Conservation (phyloP, 2,888 invertebrate genomes). For the Eilema griseolum region DNA sequence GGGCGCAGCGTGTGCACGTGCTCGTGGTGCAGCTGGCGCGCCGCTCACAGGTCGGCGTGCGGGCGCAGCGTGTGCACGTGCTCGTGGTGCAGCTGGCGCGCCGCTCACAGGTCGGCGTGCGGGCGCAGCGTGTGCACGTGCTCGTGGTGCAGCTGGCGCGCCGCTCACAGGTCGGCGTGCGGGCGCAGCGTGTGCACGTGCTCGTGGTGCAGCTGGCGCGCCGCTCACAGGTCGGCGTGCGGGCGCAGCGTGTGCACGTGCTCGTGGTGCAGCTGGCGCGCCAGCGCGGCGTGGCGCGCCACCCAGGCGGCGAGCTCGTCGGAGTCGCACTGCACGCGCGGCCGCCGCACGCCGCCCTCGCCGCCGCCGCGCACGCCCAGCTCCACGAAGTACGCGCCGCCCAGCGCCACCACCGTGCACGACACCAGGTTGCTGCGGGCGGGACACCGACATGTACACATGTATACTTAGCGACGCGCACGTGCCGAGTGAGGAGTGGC, state of each 20-base stretch:
- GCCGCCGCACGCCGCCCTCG: conserved; percentile 86
- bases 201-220: no score
- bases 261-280: conserved; percentile 94
- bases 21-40: conserved; percentile 94
- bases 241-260: conserved; percentile 90
- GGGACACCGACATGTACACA: no score
- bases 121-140: no score
- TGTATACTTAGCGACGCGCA: no score
- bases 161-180: neutral
- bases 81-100: neutral
- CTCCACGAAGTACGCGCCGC: conserved; percentile 90
- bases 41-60: conserved; percentile 62
- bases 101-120: no score
- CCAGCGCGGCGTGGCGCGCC: conserved; percentile 95
- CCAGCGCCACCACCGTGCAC: conserved; percentile 87
- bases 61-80: conserved; percentile 56
- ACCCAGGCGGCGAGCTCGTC: conserved; percentile 90
- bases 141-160: neutral
- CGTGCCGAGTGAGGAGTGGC: no score
- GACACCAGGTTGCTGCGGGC: conserved; percentile 87
- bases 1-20: conserved; percentile 90
- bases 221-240: conserved; percentile 55
- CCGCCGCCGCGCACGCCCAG: conserved; percentile 87
- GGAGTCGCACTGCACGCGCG: conserved; percentile 92
- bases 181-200: no score